phyloP scores from a whole-genome alignment of 2,113 vertebrate species.

The Camelus dromedarius region DNA sequence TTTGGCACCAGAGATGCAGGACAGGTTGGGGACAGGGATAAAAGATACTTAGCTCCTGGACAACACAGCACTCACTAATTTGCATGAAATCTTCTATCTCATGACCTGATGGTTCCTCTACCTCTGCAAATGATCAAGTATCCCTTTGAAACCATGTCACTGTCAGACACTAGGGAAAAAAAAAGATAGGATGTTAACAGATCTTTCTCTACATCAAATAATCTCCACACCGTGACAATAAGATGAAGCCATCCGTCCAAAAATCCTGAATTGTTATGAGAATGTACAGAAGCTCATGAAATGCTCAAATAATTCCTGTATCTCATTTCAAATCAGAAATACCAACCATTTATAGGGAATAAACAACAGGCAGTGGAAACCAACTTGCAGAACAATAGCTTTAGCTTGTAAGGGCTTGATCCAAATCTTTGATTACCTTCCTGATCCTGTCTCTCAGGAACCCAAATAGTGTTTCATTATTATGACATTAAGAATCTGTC shows the following conservation, averaged over 20 bases:
- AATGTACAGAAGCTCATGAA: background rate
- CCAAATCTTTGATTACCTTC: background rate
- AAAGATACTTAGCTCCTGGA: background rate
- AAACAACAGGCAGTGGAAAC: background rate
- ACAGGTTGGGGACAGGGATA: background rate
- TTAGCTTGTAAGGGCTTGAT: background rate
- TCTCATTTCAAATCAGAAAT: background rate
- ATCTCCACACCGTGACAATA: background rate
- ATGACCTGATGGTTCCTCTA: background rate
- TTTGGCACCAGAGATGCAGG: background rate
- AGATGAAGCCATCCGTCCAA: background rate
- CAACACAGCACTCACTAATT: background rate
- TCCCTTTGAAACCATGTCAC: background rate
- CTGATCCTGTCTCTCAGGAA: background rate
- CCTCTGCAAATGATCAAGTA: background rate
- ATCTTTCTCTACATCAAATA: background rate
- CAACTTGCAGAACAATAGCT: background rate
- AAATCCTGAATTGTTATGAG: background rate
- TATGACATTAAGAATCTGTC: background rate
- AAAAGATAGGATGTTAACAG: background rate
- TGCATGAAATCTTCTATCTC: background rate
- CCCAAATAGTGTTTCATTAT: background rate
- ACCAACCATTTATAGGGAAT: background rate
- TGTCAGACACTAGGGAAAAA: background rate
- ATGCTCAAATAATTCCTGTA: background rate